Evolutionary conservation across 2,113 vertebrate genomes (phyloP).

Genomic region (Nyctibius bracteatus): DNA sequence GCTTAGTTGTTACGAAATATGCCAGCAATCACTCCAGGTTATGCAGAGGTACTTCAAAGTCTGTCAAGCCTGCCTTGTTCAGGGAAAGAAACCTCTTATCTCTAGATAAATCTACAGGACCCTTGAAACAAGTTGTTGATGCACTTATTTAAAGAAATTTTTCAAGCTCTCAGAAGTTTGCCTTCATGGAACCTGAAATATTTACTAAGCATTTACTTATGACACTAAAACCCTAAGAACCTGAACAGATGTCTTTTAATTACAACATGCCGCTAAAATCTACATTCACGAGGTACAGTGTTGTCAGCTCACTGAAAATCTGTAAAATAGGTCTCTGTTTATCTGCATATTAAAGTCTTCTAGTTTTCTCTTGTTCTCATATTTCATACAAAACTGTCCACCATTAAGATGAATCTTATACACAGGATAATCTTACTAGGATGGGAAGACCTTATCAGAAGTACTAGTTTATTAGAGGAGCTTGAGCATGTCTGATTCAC

Average conservation of each 20-base stretch:
- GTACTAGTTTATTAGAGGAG: neutral
- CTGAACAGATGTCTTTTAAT: neutral
- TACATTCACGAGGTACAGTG: fast-evolving
- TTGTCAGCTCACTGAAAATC: neutral
- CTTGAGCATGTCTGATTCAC: neutral
- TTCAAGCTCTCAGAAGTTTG: neutral
- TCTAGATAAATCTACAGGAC: neutral
- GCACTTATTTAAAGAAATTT: neutral
- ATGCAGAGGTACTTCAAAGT: neutral
- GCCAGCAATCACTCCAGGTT: neutral
- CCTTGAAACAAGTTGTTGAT: neutral
- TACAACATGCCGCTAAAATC: neutral
- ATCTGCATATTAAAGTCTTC: neutral
- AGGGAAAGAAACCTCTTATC: neutral
- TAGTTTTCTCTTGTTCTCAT: neutral
- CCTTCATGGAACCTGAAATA: neutral
- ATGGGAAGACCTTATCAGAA: neutral
- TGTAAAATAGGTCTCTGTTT: neutral
- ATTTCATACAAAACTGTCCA: neutral
- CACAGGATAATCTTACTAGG: neutral
- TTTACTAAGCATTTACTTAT: neutral
- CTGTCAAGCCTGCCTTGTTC: neutral
- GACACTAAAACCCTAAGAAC: neutral
- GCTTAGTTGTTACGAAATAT: neutral
- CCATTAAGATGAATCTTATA: neutral